Evolutionary conservation across 2,113 vertebrate genomes (phyloP).

Genomic region (Crypturellus undulatus): DNA sequence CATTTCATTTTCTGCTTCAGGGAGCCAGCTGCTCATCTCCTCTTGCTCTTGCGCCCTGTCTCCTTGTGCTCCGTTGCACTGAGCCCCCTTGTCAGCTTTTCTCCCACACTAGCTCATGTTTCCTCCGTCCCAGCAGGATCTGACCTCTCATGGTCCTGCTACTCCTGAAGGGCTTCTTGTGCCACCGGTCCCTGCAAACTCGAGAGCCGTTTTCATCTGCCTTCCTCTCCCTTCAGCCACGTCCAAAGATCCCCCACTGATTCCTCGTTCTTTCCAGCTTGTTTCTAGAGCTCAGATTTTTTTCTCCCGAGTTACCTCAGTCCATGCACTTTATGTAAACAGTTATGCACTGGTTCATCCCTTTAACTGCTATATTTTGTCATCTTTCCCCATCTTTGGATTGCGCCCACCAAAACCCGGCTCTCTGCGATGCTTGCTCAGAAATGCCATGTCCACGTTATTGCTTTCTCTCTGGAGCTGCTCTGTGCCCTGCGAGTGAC

Average conservation of each 20-base stretch:
- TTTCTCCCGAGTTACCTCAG: rapidly evolving
- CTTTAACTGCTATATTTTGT: background rate
- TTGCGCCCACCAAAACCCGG: rapidly evolving
- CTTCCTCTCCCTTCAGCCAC: rapidly evolving
- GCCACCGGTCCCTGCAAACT: background rate
- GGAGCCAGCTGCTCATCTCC: slow-evolving; percentile 25
- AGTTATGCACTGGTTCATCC: background rate
- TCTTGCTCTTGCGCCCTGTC: slow-evolving; percentile 38
- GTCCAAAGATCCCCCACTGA: background rate
- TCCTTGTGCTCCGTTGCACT: background rate
- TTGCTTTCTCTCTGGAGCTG: background rate
- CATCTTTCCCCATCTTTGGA: background rate
- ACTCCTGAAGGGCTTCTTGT: background rate
- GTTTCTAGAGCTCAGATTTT: background rate
- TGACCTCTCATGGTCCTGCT: background rate
- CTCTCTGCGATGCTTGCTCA: background rate
- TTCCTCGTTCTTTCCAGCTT: background rate
- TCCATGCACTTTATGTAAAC: rapidly evolving
- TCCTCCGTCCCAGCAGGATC: background rate
- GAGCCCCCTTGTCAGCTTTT: background rate
- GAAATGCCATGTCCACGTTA: rapidly evolving
- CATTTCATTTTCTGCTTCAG: background rate
- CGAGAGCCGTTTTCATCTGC: background rate
- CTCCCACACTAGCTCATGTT: background rate
- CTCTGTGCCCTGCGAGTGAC: background rate